Base-by-base conservation (phyloP, 2,797 vertebrate genomes). In the Cryptoprocta ferox region DNA sequence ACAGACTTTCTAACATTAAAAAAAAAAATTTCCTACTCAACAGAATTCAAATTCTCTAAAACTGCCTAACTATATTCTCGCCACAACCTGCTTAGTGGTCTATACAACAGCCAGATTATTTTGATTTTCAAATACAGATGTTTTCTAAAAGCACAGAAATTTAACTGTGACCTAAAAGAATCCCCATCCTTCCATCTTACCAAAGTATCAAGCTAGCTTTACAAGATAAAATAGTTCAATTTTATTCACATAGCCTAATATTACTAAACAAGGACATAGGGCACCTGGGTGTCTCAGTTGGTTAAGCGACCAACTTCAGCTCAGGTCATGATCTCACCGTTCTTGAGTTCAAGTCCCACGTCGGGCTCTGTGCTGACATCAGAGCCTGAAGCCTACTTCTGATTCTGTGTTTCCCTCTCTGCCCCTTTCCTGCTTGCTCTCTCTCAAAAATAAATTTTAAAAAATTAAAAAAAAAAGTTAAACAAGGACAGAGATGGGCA, bases 191-290 rank as follows among this genome's bases (percentile, higher is more conserved):
- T 87, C 59, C 15, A 86, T 35, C 63, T 96, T 95, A 50, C 71
- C 19, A 85, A 71, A 87, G 16, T 39, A 68, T 63, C 32, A 80
- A 93, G 15, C 30, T 93, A n/a, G 35, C n/a, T 84, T 94, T 56
- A 89, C 50, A 50, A 12, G 5, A 89, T 59, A 66, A 82, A 85
- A 86, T 1, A 91, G 56, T 80, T 96, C 30, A 42, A 59, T 53
- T 92, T 89, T 94, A 95, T 87, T 93, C 61, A 82, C 14, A 89
- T 37, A 76, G 75, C 45, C 16, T 61, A 91, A 37, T 63, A 83
- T 39, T 86, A 65, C 53, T 50, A 75, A 73, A 90, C 18, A 85
- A 59, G 26, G 37, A 24, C 56, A 59, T 24, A 24, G 8, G 16
- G 53, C 18, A 2, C 53, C 53, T 53, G 16, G 53, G 56, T 24